Conservation (phyloP, 2,797 vertebrate species). For the Thamnophis elegans region DNA sequence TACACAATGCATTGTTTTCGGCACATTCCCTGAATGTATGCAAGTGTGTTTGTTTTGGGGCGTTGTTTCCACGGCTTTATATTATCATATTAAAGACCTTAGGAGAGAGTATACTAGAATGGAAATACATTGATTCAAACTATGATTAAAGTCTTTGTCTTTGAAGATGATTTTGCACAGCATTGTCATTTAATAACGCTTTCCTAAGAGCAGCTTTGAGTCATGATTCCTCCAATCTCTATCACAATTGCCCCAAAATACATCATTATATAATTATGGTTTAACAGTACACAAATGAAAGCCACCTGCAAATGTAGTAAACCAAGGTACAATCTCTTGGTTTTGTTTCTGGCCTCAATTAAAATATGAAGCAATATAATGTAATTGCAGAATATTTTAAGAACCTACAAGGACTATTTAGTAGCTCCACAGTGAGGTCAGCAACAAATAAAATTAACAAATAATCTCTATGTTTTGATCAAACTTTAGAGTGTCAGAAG, state of each 20-base stretch:
- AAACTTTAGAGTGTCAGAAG: background rate
- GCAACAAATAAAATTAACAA: background rate
- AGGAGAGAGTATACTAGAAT: background rate
- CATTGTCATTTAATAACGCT: background rate
- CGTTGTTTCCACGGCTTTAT: conserved; percentile 18
- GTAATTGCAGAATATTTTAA: background rate
- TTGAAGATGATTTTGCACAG: background rate
- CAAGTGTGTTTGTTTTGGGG: conserved; percentile 12
- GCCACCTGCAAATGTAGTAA: background rate
- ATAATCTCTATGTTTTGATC: background rate
- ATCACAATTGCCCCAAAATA: background rate
- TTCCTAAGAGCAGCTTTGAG: conserved; percentile 30
- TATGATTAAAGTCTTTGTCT: background rate
- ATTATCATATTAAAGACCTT: conserved; percentile 21
- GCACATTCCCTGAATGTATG: conserved; percentile 12
- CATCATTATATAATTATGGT: conserved; percentile 13
- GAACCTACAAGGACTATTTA: background rate
- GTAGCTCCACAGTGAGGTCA: background rate
- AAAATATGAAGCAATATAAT: background rate
- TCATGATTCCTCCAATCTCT: background rate
- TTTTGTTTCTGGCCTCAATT: background rate
- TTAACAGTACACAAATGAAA: background rate
- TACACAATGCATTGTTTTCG: background rate
- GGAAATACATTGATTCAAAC: conserved; percentile 10
- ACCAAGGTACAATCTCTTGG: background rate